A percentile compares a stretch with the other conserved stretches of the same genome.
Evolutionary conservation across 1,140 invertebrate species (phyloP).

Genomic region (Bombus sibiricus): DNA sequence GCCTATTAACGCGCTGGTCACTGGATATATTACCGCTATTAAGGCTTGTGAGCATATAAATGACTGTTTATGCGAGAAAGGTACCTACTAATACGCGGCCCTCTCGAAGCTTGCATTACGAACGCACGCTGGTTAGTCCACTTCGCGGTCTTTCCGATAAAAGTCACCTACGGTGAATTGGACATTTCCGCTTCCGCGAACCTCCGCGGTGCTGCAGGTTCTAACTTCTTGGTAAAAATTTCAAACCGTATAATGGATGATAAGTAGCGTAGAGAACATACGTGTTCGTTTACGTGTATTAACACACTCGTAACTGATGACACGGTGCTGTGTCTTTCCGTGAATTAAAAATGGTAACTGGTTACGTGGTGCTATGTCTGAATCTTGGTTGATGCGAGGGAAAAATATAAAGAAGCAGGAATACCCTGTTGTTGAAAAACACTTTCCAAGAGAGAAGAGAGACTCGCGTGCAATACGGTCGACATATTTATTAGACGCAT

Average conservation of each 20-base stretch:
- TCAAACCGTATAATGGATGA: not conserved
- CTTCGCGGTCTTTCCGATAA: not conserved
- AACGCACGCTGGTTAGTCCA: not conserved
- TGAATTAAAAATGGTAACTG: not conserved
- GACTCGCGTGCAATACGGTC: not conserved
- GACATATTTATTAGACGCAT: slow-evolving; percentile 18
- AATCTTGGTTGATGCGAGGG: not conserved
- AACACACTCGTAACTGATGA: not conserved
- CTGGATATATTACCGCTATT: slow-evolving; percentile 47
- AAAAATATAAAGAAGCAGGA: not conserved
- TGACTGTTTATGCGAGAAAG: slow-evolving; percentile 27
- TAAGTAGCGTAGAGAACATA: not conserved
- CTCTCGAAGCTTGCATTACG: not conserved
- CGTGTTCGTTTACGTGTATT: not conserved
- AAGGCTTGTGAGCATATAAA: slow-evolving; percentile 28
- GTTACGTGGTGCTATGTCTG: not conserved
- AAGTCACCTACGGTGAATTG: not conserved
- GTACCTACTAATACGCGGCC: slow-evolving; percentile 7
- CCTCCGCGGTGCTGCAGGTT: too few species aligned
- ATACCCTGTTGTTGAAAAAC: not conserved
- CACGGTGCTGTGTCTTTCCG: not conserved
- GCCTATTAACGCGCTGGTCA: slow-evolving; percentile 39
- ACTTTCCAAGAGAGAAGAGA: not conserved
- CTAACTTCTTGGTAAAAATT: not conserved
- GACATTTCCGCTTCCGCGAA: slow-evolving; percentile 36